A percentile compares a stretch with the other conserved stretches of the same genome.
These are phyloP conservation scores for Shinisaurus crocodilurus DNA, from an alignment of 2,113 vertebrate species.

Conservation along the genomic window DNA sequence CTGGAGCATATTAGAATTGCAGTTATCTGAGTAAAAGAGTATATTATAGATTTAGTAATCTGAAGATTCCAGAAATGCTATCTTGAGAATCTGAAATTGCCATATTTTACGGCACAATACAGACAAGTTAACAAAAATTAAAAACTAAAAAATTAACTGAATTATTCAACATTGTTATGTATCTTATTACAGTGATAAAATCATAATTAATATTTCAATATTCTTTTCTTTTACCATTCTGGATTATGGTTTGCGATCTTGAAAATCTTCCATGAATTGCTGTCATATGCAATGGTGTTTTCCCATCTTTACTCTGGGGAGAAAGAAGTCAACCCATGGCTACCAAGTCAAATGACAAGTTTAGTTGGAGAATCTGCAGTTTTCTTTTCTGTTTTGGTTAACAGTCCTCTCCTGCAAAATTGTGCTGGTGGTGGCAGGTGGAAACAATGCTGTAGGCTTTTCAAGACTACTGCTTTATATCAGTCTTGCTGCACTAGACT, in stretches of 20 bases:
- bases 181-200: neutral
- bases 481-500: neutral
- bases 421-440: constrained; percentile 5
- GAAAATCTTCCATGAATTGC: constrained; percentile 98
- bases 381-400: neutral
- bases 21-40: neutral
- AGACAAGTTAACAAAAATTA: neutral
- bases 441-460: neutral
- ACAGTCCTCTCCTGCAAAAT: neutral
- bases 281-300: constrained; percentile 98
- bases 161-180: neutral
- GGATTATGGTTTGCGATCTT: constrained; percentile 97
- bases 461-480: neutral
- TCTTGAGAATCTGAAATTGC: neutral
- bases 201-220: neutral
- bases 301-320: constrained; percentile 96
- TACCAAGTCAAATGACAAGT: neutral
- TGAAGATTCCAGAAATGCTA: neutral
- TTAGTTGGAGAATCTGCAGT: neutral
- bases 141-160: neutral
- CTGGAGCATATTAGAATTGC: neutral
- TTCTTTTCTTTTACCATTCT: constrained; percentile 86
- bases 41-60: neutral
- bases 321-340: constrained; percentile 3
- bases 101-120: neutral